A percentile compares a stretch with the other conserved stretches of the same genome.
Conservation (phyloP, 2,888 invertebrate genomes). For the Phorcus lineatus region DNA sequence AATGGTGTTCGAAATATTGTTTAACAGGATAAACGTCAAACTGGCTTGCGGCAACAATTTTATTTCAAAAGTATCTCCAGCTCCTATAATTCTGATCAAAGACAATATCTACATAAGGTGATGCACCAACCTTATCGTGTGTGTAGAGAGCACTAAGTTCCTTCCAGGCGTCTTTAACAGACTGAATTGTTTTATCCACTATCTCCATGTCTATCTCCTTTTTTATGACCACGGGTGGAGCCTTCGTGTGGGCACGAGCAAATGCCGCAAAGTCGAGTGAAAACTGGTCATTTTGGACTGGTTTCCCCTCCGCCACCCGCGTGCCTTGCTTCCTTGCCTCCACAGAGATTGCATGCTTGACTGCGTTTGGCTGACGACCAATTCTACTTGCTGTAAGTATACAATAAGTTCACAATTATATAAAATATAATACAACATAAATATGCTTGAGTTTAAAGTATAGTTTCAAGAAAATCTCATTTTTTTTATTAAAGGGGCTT, state of each 20-base stretch:
- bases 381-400: conserved; percentile 67
- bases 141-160: background rate
- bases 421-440: too few relatives aligned
- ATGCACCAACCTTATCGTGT: background rate
- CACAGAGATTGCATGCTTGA: conserved; percentile 72
- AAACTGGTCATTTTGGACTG: background rate
- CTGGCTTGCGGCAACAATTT: too few relatives aligned
- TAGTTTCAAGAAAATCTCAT: too few relatives aligned
- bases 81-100: too few relatives aligned
- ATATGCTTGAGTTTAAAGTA: too few relatives aligned
- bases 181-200: background rate
- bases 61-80: too few relatives aligned
- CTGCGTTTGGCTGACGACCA: conserved; percentile 74
- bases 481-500: too few relatives aligned
- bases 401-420: too few relatives aligned
- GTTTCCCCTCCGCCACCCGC: background rate
- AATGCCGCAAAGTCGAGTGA: background rate
- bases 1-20: too few relatives aligned
- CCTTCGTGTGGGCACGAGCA: background rate
- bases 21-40: too few relatives aligned
- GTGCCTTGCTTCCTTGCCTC: conserved; percentile 46
- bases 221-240: background rate
- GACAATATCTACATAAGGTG: too few relatives aligned
- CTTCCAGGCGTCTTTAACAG: background rate
- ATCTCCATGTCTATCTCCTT: background rate